Evolutionary conservation across 2,888 invertebrate species (phyloP).

Genomic region (Ectemnius continuus): DNA sequence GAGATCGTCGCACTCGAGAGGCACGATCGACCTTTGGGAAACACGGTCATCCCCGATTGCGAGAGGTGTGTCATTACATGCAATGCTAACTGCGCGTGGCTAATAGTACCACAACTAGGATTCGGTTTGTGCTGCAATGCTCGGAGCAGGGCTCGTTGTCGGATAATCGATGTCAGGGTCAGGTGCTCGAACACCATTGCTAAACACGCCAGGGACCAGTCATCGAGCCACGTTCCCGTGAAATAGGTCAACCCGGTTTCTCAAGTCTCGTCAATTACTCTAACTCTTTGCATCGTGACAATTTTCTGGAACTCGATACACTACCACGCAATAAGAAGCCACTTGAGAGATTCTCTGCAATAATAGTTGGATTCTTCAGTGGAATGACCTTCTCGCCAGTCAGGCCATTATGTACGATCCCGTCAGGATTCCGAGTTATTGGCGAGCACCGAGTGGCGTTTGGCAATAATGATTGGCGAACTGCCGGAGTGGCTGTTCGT

Average conservation of each 20-base stretch:
- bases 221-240: slow-evolving; percentile 11
- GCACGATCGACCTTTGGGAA: slow-evolving; percentile 62
- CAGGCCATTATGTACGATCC: no score
- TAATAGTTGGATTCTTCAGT: not conserved
- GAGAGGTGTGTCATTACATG: slow-evolving; percentile 66
- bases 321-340: not conserved
- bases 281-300: not conserved
- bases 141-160: slow-evolving; percentile 52
- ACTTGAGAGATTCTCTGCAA: not conserved
- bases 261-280: not conserved
- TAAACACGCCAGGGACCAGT: slow-evolving; percentile 38
- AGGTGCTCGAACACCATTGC: slow-evolving; percentile 37
- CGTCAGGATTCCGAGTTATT: no score
- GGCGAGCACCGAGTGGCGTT: no score
- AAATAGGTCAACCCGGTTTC: slow-evolving; percentile 18
- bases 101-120: slow-evolving; percentile 60
- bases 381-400: no score
- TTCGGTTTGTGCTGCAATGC: slow-evolving; percentile 51
- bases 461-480: no score
- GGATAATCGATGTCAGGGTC: slow-evolving; percentile 63
- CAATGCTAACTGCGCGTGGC: slow-evolving; percentile 66
- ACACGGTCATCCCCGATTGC: slow-evolving; percentile 59
- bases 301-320: slow-evolving; percentile 5
- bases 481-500: no score
- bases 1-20: slow-evolving; percentile 32